Percentiles rank a stretch among this genome's conserved stretches.
Conservation (phyloP, 2,797 vertebrate genomes). For the Potorous gilbertii region DNA sequence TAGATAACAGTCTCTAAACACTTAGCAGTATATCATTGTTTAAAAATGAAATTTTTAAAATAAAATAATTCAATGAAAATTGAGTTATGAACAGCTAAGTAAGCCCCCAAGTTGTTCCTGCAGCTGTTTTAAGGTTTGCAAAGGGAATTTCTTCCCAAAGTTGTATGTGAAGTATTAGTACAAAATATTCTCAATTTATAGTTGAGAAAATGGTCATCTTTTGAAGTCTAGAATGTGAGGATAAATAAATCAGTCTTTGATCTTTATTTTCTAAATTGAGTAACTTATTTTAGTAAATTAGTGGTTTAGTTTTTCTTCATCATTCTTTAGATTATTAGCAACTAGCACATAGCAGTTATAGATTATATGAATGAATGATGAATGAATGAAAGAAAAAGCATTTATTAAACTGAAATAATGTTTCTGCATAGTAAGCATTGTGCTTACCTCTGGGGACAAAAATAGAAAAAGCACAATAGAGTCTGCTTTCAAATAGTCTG, state of each 20-base stretch:
- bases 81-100: not conserved
- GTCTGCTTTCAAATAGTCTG: not conserved
- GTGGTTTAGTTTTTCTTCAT: not conserved
- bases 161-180: not conserved
- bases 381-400: not conserved
- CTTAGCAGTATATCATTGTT: not conserved
- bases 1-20: not conserved
- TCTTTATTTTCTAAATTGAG: not conserved
- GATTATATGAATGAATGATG: not conserved
- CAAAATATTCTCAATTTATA: not conserved
- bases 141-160: not conserved
- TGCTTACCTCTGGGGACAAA: not conserved
- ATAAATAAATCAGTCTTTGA: not conserved
- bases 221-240: not conserved
- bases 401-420: not conserved
- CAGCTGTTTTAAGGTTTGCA: not conserved
- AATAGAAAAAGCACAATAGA: not conserved
- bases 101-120: not conserved
- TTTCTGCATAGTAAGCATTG: not conserved
- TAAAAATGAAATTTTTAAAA: constrained; percentile 19
- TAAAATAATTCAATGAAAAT: not conserved
- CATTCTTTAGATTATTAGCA: too few relatives aligned
- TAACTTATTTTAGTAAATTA: not conserved
- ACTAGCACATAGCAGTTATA: not conserved
- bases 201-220: not conserved